Percentiles rank a stretch among this genome's conserved stretches.
phyloP scores from a whole-genome alignment of 35 echinoderm and acorn worm species.

The Ophioderma brevispina region DNA sequence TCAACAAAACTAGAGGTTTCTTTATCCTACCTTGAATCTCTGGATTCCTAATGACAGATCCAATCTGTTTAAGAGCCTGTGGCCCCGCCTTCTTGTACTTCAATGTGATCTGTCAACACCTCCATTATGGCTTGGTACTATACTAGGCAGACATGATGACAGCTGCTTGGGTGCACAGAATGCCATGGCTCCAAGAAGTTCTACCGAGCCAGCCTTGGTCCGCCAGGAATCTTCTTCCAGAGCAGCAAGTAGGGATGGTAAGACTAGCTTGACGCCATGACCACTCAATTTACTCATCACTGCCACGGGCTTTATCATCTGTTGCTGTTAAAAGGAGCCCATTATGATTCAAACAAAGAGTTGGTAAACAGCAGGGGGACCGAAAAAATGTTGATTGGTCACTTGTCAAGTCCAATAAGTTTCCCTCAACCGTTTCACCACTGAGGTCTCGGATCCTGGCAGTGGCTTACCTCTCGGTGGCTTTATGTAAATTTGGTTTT shows the following conservation, averaged over 20 bases:
- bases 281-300: slow-evolving; percentile 99
- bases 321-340: too few species aligned
- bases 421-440: too few species aligned
- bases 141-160: slow-evolving; percentile 95
- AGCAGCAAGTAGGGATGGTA: slow-evolving; percentile 90
- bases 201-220: slow-evolving; percentile 81
- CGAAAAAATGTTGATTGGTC: too few species aligned
- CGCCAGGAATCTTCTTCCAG: slow-evolving; percentile 99
- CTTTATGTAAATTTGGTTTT: too few species aligned
- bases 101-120: slow-evolving; percentile 94
- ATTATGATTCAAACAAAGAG: too few species aligned
- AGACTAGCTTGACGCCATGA: slow-evolving; percentile 96
- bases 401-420: too few species aligned
- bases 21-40: slow-evolving; percentile 89
- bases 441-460: too few species aligned
- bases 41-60: slow-evolving; percentile 93
- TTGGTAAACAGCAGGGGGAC: too few species aligned
- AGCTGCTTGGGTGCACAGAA: slow-evolving; percentile 93
- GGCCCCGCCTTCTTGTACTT: slow-evolving; percentile 96
- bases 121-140: slow-evolving; percentile 96
- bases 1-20: too few species aligned
- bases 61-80: slow-evolving; percentile 95
- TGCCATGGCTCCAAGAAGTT: slow-evolving; percentile 72
- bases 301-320: slow-evolving; percentile 91
- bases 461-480: too few species aligned